A percentile compares a stretch with the other conserved stretches of the same genome.
Evolutionary conservation across 2,797 vertebrate species (phyloP).

Genomic region (Lagorchestes hirsutus): DNA sequence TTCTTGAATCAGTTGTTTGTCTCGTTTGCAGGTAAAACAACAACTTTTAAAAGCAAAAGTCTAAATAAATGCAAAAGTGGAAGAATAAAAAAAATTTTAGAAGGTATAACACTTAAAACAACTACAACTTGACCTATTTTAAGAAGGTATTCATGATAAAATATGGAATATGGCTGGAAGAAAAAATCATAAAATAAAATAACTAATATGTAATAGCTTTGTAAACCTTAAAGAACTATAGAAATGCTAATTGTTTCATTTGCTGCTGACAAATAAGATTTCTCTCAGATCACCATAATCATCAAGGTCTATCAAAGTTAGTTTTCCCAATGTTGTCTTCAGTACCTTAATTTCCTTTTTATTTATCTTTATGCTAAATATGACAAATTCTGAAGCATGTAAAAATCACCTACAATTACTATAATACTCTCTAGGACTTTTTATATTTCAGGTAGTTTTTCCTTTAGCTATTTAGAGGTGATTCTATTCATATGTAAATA

Average conservation of each 20-base stretch:
- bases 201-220: background rate
- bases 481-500: background rate
- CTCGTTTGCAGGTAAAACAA: background rate
- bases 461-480: background rate
- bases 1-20: background rate
- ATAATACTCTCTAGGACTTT: background rate
- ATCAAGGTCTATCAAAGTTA: background rate
- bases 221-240: background rate
- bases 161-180: background rate
- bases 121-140: background rate
- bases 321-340: background rate
- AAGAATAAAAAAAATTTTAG: background rate
- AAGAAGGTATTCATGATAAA: background rate
- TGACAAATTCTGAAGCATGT: background rate
- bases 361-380: background rate
- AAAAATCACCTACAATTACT: background rate
- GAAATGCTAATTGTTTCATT: background rate
- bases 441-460: background rate
- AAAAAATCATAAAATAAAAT: background rate
- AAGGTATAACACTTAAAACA: background rate
- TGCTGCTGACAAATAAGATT: background rate
- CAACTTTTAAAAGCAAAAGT: background rate
- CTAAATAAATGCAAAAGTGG: background rate
- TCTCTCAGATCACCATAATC: background rate
- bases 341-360: background rate